Evolutionary conservation across 1,140 invertebrate species (phyloP).

Genomic region (Rhizoglyphus robini): DNA sequence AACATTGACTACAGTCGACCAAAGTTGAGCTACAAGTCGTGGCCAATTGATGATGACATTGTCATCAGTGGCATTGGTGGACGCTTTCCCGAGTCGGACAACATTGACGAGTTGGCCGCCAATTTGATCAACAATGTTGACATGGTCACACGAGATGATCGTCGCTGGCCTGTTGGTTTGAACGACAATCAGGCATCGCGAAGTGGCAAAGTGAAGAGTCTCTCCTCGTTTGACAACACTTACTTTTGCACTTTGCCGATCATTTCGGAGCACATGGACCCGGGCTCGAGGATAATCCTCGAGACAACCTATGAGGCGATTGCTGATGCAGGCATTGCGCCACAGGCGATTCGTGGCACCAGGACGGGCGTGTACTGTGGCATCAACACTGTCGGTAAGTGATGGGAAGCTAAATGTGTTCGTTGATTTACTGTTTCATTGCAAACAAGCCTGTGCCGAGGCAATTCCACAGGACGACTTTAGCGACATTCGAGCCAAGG

Average conservation of each 20-base stretch:
- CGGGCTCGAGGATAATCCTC: conserved; percentile 73
- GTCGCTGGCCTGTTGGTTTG: conserved; percentile 32
- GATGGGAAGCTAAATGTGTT: neutral
- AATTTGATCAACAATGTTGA: conserved; percentile 69
- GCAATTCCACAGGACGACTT: conserved; percentile 17
- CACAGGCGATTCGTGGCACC: conserved; percentile 36
- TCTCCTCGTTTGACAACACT: conserved; percentile 13
- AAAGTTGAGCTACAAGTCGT: neutral
- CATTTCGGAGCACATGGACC: conserved; percentile 83
- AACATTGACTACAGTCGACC: neutral
- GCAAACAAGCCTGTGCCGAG: conserved; percentile 4
- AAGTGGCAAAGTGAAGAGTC: conserved; percentile 17
- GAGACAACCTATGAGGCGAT: conserved; percentile 89
- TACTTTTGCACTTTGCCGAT: conserved; percentile 15
- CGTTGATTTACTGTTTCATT: neutral
- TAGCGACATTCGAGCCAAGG: conserved; percentile 13
- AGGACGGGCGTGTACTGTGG: conserved; percentile 83
- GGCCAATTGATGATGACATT: conserved; percentile 49
- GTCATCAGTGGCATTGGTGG: conserved; percentile 78
- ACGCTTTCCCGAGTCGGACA: conserved; percentile 69
- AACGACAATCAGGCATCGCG: conserved; percentile 6
- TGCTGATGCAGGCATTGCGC: conserved; percentile 53
- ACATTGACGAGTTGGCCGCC: conserved; percentile 73
- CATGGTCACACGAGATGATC: conserved; percentile 38
- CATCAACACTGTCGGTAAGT: conserved; percentile 19